phyloP scores from a whole-genome alignment of 2,113 vertebrate genomes.

The Nerophis lumbriciformis region DNA sequence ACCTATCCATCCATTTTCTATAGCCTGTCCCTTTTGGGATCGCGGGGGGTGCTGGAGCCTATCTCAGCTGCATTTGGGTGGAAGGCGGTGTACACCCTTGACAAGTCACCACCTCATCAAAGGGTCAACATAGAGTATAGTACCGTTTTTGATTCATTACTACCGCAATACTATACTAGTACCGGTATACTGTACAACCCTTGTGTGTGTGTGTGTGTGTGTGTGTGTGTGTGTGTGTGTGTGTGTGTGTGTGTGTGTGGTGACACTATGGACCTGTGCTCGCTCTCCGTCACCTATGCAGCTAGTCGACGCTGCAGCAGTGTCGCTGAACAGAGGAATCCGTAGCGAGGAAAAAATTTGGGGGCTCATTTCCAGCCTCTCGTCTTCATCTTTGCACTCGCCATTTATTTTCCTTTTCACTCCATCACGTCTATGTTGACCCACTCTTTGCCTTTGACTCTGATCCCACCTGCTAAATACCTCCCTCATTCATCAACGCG shows the following conservation, averaged over 20 bases:
- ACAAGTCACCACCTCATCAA: no score
- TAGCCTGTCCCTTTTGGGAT: no score
- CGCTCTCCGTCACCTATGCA: slow-evolving; percentile 58
- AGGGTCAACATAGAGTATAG: no score
- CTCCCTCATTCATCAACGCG: slow-evolving; percentile 31
- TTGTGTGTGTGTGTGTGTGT: background rate
- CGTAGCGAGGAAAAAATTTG: slow-evolving; percentile 30
- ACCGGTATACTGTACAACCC: no score
- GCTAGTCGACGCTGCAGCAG: slow-evolving; percentile 57
- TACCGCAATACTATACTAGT: no score
- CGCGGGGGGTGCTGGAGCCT: no score
- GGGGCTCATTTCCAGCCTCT: slow-evolving; percentile 43
- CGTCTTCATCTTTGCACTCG: slow-evolving; percentile 38
- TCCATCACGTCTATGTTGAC: slow-evolving; percentile 35
- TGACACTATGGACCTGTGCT: slow-evolving; percentile 34
- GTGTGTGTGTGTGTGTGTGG: slow-evolving; percentile 6
- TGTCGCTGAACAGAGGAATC: slow-evolving; percentile 49
- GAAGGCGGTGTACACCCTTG: no score
- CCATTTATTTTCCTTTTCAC: slow-evolving; percentile 58
- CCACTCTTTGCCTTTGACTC: slow-evolving; percentile 42
- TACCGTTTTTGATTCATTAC: no score
- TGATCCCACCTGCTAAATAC: slow-evolving; percentile 36
- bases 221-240: background rate
- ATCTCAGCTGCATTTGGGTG: no score
- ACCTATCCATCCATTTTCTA: no score